Evolutionary conservation across 2,888 invertebrate species (phyloP).

Genomic region (Leptarthrus brevirostris): DNA sequence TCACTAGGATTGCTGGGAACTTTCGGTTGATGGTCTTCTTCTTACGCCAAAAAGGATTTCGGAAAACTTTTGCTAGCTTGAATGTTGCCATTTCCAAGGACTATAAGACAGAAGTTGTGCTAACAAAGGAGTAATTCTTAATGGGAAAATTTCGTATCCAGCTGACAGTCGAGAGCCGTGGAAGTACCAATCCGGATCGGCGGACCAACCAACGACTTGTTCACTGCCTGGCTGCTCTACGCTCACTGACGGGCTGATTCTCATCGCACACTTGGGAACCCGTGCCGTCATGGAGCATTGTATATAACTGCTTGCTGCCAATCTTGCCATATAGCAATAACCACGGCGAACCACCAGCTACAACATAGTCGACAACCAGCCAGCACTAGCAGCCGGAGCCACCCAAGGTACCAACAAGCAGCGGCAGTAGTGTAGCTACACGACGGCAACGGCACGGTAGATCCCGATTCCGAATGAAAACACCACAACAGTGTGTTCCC

Average conservation of each 20-base stretch:
- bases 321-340: conserved; percentile 24
- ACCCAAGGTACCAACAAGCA: not conserved
- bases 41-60: not conserved
- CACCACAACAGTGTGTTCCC: conserved; percentile 6
- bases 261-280: not conserved
- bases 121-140: no score
- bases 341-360: conserved; percentile 52
- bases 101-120: not conserved
- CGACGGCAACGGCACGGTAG: conserved; percentile 54
- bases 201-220: not conserved
- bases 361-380: conserved; percentile 21
- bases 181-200: no score
- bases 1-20: not conserved
- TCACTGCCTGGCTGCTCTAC: conserved; percentile 1
- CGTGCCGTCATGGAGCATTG: not conserved
- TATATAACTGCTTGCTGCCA: conserved; percentile 3
- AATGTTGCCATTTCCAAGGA: not conserved
- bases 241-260: not conserved
- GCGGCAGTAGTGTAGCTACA: conserved; percentile 51
- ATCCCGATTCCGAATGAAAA: conserved; percentile 53
- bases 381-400: conserved; percentile 47
- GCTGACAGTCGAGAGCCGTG: no score
- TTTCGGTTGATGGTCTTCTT: not conserved
- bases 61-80: not conserved
- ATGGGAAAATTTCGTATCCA: not conserved